A percentile compares a stretch with the other conserved stretches of the same genome.
Conservation (phyloP, 2,113 vertebrate species). For the Carettochelys insculpta region DNA sequence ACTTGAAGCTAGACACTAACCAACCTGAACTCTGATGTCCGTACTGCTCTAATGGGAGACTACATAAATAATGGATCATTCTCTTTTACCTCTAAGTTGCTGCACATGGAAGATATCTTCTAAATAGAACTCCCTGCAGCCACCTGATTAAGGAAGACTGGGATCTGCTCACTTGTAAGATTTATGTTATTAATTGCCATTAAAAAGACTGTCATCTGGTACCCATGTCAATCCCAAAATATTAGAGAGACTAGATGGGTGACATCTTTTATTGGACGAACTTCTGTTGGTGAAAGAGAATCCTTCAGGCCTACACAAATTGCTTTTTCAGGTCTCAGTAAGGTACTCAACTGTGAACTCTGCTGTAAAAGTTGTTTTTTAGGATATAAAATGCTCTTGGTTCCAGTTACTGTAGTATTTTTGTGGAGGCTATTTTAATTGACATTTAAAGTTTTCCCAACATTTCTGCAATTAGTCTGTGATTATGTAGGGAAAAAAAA, state of each 20-base stretch:
- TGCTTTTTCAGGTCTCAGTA: not conserved
- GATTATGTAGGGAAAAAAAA: not conserved
- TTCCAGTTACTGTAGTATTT: not conserved
- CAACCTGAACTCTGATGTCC: not conserved
- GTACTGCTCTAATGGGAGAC: not conserved
- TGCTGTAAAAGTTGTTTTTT: not conserved
- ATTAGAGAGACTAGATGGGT: not conserved
- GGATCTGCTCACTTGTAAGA: not conserved
- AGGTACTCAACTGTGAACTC: not conserved
- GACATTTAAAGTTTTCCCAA: not conserved
- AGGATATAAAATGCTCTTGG: not conserved
- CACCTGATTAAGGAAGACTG: not conserved
- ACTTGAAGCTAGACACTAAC: not conserved
- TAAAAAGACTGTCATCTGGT: not conserved
- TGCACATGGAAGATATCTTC: too few species aligned
- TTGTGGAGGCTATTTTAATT: not conserved
- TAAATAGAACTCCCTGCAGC: not conserved
- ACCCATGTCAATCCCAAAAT: not conserved
- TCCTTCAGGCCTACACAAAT: not conserved
- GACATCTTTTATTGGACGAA: not conserved
- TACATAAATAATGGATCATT: not conserved
- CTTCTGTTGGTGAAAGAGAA: not conserved
- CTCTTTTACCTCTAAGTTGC: not conserved
- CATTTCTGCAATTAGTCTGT: constrained; percentile 19
- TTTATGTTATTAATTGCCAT: not conserved